Evolutionary conservation across 2,797 vertebrate species (phyloP).

Genomic region (Tragelaphus oryx): DNA sequence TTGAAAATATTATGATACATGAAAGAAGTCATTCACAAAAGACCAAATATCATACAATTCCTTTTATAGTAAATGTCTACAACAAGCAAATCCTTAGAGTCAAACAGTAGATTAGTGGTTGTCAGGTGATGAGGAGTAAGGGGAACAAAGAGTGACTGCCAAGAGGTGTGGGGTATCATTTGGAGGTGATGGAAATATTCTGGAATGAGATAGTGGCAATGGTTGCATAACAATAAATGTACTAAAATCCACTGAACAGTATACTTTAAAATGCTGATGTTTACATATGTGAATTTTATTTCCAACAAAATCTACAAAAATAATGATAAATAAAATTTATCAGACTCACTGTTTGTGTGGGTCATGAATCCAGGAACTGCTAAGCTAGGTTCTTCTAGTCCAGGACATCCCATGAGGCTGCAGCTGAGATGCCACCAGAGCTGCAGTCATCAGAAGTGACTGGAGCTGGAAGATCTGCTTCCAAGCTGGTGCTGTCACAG

Average conservation of each 20-base stretch:
- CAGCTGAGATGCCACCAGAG: not conserved
- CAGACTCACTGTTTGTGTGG: conserved; percentile 26
- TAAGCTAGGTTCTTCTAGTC: not conserved
- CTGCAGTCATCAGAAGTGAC: not conserved
- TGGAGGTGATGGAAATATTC: not conserved
- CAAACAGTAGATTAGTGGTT: not conserved
- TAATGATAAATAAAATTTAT: not conserved
- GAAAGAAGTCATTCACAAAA: not conserved
- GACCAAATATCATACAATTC: not conserved
- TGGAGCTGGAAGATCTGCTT: not conserved
- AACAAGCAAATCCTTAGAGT: not conserved
- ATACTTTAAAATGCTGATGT: not conserved
- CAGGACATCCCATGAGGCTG: not conserved
- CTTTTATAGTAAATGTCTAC: not conserved
- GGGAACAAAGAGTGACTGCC: not conserved
- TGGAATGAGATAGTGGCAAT: not conserved
- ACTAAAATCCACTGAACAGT: not conserved
- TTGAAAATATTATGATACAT: not conserved
- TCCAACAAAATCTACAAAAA: not conserved
- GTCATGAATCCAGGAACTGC: not conserved
- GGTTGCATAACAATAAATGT: not conserved
- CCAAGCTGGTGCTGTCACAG: not conserved
- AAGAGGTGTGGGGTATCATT: not conserved
- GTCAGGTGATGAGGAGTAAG: not conserved
- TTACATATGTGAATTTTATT: not conserved